These are phyloP conservation scores for Ptychobarbus kaznakovi DNA, from an alignment of 2,797 vertebrate genomes.

Conservation along the genomic window DNA sequence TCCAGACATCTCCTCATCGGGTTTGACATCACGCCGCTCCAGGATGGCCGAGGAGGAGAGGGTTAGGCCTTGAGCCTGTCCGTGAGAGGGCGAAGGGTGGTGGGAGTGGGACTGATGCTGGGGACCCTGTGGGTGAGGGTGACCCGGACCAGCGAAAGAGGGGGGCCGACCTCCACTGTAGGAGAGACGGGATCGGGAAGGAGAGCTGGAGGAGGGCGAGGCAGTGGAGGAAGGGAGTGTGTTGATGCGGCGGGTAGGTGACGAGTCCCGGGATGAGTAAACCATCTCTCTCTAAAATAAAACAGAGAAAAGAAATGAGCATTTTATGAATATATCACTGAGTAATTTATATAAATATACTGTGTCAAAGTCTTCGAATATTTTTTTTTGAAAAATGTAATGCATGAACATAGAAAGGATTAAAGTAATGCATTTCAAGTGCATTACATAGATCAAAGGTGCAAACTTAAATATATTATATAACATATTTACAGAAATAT, in stretches of 20 bases:
- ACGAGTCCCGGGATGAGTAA: constrained; percentile 95
- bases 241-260: constrained; percentile 94
- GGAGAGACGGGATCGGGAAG: constrained; percentile 93
- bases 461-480: neutral
- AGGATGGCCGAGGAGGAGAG: constrained; percentile 96
- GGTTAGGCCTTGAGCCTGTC: constrained; percentile 81
- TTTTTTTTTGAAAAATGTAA: neutral
- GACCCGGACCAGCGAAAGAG: constrained; percentile 83
- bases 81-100: constrained; percentile 80
- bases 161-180: constrained; percentile 93
- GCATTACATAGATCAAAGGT: neutral
- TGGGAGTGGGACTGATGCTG: constrained; percentile 79
- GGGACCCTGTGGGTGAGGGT: constrained; percentile 75
- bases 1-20: constrained; percentile 91
- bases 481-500: too few species aligned
- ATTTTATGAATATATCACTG: neutral
- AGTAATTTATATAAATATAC: neutral
- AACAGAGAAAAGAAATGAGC: neutral
- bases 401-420: neutral
- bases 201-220: constrained; percentile 87
- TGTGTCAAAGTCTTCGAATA: neutral
- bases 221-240: constrained; percentile 87
- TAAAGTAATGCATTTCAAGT: neutral
- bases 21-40: constrained; percentile 95
- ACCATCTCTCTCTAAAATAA: constrained; percentile 93